Conservation (phyloP, 2,113 vertebrate species). For the Albula goreensis region DNA sequence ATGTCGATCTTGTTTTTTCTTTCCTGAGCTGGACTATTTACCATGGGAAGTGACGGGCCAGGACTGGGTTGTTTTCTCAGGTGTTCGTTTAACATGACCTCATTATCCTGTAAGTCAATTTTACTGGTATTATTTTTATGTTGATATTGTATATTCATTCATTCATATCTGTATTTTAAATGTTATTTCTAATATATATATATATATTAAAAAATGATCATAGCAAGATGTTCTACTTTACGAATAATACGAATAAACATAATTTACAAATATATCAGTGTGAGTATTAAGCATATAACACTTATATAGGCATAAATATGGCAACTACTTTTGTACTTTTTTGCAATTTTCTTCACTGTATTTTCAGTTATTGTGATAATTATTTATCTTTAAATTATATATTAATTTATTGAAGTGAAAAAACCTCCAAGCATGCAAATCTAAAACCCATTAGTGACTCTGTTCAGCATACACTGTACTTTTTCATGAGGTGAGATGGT, state of each 20-base stretch:
- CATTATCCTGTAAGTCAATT: slow-evolving; percentile 32
- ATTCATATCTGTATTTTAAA: background rate
- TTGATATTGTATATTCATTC: background rate
- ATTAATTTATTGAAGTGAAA: too few species aligned
- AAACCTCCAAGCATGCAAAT: too few species aligned
- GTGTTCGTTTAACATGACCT: background rate
- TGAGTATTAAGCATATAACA: too few species aligned
- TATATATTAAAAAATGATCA: background rate
- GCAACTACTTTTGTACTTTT: too few species aligned
- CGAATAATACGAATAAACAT: too few species aligned
- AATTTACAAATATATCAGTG: too few species aligned
- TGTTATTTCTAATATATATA: background rate
- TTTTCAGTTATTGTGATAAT: too few species aligned
- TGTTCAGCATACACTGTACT: background rate
- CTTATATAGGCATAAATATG: too few species aligned
- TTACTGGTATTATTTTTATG: background rate
- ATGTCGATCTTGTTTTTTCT: background rate
- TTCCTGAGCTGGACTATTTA: background rate
- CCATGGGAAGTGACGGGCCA: background rate
- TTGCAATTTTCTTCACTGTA: too few species aligned
- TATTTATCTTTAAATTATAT: too few species aligned
- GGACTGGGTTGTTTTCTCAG: background rate
- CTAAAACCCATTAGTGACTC: too few species aligned
- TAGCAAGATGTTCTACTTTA: too few species aligned
- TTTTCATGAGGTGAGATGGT: background rate